These are phyloP conservation scores for Idaea dimidiata DNA, from an alignment of 2,888 invertebrate genomes.

Conservation along the genomic window DNA sequence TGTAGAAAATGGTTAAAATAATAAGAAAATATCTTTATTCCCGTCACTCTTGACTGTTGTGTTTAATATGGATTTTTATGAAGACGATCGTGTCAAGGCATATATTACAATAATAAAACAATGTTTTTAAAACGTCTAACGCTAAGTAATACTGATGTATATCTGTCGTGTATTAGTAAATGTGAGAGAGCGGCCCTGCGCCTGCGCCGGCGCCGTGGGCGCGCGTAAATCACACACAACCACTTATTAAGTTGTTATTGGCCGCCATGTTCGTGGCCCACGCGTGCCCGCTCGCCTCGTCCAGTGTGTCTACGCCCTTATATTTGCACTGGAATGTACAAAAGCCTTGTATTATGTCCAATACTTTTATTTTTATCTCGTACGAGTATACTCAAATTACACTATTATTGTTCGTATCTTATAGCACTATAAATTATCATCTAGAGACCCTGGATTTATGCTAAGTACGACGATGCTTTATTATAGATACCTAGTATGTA, in stretches of 20 bases:
- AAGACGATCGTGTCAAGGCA: too few species aligned
- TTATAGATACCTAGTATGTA: not conserved
- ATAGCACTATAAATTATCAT: slow-evolving; percentile 1
- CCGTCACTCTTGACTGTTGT: too few species aligned
- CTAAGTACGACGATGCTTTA: not conserved
- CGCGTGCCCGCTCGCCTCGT: slow-evolving; percentile 61
- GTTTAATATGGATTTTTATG: too few species aligned
- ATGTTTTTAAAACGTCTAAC: too few species aligned
- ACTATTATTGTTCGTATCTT: slow-evolving; percentile 1
- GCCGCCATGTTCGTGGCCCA: slow-evolving; percentile 70
- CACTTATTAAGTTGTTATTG: slow-evolving; percentile 79
- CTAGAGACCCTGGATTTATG: not conserved
- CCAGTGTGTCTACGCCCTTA: slow-evolving; percentile 67
- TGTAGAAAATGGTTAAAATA: too few species aligned
- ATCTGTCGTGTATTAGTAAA: slow-evolving; percentile 77
- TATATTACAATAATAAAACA: too few species aligned
- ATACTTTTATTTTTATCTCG: not conserved
- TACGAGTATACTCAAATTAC: slow-evolving; percentile 2
- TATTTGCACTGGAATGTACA: slow-evolving; percentile 56
- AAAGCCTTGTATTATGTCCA: slow-evolving; percentile 38
- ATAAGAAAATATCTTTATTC: too few species aligned
- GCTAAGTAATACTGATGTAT: slow-evolving; percentile 48
- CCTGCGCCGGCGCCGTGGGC: slow-evolving; percentile 76
- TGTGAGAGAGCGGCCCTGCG: slow-evolving; percentile 49
- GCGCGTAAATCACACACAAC: slow-evolving; percentile 75